Base-by-base conservation (phyloP, 2,888 invertebrate genomes). In the Cataglyphis altisquamis region DNA sequence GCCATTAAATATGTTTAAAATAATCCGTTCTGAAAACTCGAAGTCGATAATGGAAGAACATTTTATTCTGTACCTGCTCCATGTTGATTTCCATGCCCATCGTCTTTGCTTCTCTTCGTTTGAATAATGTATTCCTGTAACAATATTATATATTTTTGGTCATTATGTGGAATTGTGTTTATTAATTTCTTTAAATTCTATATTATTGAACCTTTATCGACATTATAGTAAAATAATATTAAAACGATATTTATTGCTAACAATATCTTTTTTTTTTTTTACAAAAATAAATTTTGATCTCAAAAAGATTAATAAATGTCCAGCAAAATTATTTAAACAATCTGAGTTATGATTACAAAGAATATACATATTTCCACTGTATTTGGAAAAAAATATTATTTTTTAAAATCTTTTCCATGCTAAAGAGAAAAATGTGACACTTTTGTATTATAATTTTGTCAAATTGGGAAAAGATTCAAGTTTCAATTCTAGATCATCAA, bases 61-160 rank as follows among this genome's bases (percentile, higher is more conserved):
- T 66, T 52, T 66, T 21, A 5, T 55, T 60, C 2, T 29, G 25
- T 67, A 67, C 45, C 78, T 80, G 57, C 0, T 70, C 5, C 10
- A 12, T 4, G 32, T 57, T 21, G 67, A 45, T 36, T 66, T 66
- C 36, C 48, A 32, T 45, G 29, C 1, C 18, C 2, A 12, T 8
- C 21, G 12, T 9, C 9, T 78, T 78, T 41, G 12, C 10, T 45
- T 18, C 32, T 52, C 52, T 8, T 52, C 25, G 15, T 21, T 45
- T 29, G 55, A 21, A 4, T 15, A 36, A 21, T 15, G 6, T 36
- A 29, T 36, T 12, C 32, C 52, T 80, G 72, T 10, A 80, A 72
- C 72, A 72, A 55, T 45, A 78, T 70, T 70, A 25, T 12, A 21
- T 29, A n/a, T 60, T 18, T 45, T 21, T 10, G 4, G 3, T 66